Base-by-base conservation (phyloP, 92 coral and sea anemone species). In the Porites divaricata region DNA sequence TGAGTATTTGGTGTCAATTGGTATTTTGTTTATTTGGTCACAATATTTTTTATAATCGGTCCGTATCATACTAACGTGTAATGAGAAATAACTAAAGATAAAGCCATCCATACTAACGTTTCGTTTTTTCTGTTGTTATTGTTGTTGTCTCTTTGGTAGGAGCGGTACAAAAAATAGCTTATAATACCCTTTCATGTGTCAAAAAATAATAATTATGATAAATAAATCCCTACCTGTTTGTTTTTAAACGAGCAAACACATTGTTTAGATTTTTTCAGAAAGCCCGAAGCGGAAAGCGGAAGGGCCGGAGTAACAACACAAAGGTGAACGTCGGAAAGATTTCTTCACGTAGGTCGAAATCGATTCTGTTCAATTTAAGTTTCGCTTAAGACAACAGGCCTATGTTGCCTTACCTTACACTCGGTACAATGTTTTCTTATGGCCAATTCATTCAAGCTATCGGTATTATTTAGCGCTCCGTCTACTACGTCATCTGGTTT, bases 181-280 rank as follows among this genome's bases (percentile, higher is more conserved):
- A 35, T 35, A 35, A 35, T 35, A 35, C 45, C 45, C 45, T 35
- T 35, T 35, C 7, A 35, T 35, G 5, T 4, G 45, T 4, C 3
- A 35, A 35, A 35, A 35, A 35, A 35, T 28, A 35, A 35, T 35
- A 4, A 35, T 35, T 35, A 35, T 4, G 45, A 35, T 35, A 54
- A 8, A 54, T 11, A 54, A 54, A 54, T 54, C 59, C 16, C 59
- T 51, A 22, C n/a, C 63, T 12, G 64, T 35, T 25, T 61, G 54
- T 50, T 79, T 79, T 51, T 9, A 50, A 21, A 16, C 67, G 28
- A 68, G 52, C 54, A 56, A 78, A 54, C 13, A 63, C 85, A 80
- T 80, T 69, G 85, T 69, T 80, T 70, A 54, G 20, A 68, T 69
- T 80, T 57, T 69, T 80, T 68, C 73, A 26, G 35, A 69, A 80